phyloP scores from a whole-genome alignment of 2,113 vertebrate species.

The Prolemur simus region DNA sequence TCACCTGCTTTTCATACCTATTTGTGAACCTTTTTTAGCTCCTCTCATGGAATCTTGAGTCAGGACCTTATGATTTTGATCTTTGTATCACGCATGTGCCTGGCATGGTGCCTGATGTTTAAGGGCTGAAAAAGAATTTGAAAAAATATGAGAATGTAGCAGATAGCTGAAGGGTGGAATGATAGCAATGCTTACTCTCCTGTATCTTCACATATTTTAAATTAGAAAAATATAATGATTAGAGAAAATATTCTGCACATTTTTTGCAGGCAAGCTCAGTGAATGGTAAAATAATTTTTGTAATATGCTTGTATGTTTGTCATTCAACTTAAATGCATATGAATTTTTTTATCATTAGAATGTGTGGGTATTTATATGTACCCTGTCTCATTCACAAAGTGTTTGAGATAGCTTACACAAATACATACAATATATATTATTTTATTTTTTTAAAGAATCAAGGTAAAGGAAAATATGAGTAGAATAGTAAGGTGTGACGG shows the following conservation, averaged over 20 bases:
- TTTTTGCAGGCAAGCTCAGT: background rate
- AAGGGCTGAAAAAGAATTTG: background rate
- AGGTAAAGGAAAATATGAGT: background rate
- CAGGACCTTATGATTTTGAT: background rate
- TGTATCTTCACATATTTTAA: conserved; percentile 32
- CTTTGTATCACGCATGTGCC: background rate
- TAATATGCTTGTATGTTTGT: conserved; percentile 9
- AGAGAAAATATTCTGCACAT: background rate
- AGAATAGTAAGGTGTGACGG: background rate
- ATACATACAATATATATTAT: background rate
- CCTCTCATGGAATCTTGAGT: background rate
- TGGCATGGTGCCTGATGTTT: background rate
- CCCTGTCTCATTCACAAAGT: background rate
- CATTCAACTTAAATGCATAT: background rate
- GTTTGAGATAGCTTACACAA: conserved; percentile 28
- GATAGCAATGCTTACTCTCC: background rate
- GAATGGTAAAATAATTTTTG: conserved; percentile 25
- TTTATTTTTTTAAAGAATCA: conserved; percentile 16
- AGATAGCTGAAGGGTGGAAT: background rate
- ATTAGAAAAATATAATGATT: conserved; percentile 27
- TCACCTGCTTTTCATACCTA: background rate
- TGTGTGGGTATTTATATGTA: background rate
- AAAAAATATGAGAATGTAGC: background rate
- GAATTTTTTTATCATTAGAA: conserved; percentile 7
- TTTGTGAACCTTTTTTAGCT: background rate